Percentiles rank a stretch among this genome's conserved stretches.
These are phyloP conservation scores for Psylliodes chrysocephalus DNA, from an alignment of 2,888 invertebrate genomes.

Conservation along the genomic window DNA sequence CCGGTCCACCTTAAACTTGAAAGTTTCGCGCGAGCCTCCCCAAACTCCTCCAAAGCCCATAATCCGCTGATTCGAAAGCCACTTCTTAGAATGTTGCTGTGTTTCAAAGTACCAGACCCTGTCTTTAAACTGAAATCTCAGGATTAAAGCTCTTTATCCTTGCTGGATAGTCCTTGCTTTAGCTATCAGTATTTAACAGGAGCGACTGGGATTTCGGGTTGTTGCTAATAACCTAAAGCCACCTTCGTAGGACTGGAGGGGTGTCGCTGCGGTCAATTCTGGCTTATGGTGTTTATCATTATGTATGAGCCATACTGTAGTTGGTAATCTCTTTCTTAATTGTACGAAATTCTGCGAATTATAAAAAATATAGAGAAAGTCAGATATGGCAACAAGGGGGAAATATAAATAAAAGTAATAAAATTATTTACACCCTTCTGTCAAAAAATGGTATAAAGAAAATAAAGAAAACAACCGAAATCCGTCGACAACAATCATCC, in stretches of 20 bases:
- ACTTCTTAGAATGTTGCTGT: constrained; percentile 43
- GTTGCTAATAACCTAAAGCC: constrained; percentile 11
- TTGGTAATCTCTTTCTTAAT: no score
- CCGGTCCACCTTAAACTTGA: constrained; percentile 27
- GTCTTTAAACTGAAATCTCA: constrained; percentile 47
- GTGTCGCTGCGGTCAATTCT: not conserved
- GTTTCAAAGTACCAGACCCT: constrained; percentile 39
- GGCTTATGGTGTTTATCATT: no score
- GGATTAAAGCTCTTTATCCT: constrained; percentile 52
- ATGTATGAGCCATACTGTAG: no score
- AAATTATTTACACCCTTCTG: no score
- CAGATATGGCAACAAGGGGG: no score
- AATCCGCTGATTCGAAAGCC: constrained; percentile 41
- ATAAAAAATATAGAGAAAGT: no score
- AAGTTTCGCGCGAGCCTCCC: constrained; percentile 27
- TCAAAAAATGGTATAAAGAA: no score
- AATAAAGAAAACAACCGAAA: constrained; percentile 14
- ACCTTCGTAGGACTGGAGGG: not conserved
- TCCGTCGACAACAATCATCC: constrained; percentile 24
- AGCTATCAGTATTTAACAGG: constrained; percentile 59
- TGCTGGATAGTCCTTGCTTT: constrained; percentile 57
- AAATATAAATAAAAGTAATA: no score
- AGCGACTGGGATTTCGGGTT: constrained; percentile 52
- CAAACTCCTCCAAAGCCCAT: constrained; percentile 33
- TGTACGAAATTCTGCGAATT: no score